Evolutionary conservation across 2,113 vertebrate genomes (phyloP).

Genomic region (Mesocricetus auratus): DNA sequence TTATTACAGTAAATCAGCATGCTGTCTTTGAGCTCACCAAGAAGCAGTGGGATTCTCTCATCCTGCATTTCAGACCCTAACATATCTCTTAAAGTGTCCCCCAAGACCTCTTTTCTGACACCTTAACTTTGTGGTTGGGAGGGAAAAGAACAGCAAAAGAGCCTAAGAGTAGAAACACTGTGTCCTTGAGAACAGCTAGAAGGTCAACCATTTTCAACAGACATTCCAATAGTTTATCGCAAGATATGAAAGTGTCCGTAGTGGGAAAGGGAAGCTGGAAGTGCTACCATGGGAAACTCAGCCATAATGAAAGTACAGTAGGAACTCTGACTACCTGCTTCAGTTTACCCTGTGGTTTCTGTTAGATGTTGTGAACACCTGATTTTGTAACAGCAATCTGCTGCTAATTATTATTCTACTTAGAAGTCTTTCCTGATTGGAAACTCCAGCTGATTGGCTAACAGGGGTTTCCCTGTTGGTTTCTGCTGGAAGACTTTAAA

Average conservation of each 20-base stretch:
- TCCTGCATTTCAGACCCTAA: not conserved
- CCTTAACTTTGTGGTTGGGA: not conserved
- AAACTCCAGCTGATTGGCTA: not conserved
- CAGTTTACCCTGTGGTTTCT: not conserved
- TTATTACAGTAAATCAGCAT: no score
- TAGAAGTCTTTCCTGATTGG: not conserved
- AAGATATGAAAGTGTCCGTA: not conserved
- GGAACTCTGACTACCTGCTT: not conserved
- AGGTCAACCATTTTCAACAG: not conserved
- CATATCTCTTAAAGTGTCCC: not conserved
- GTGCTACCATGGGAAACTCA: not conserved
- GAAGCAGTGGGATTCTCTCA: not conserved
- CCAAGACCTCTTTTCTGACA: not conserved
- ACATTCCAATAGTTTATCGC: not conserved
- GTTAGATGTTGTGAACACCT: not conserved
- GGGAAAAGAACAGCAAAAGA: not conserved
- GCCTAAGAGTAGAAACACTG: not conserved
- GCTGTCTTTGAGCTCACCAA: not conserved
- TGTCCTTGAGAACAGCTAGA: not conserved
- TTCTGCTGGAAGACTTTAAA: not conserved
- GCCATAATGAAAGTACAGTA: not conserved
- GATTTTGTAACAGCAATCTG: no score
- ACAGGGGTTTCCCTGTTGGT: not conserved
- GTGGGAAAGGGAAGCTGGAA: no score
- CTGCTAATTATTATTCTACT: not conserved